A percentile compares a stretch with the other conserved stretches of the same genome.
phyloP scores from a whole-genome alignment of 2,888 invertebrate species.

The Pollenia angustigena region DNA sequence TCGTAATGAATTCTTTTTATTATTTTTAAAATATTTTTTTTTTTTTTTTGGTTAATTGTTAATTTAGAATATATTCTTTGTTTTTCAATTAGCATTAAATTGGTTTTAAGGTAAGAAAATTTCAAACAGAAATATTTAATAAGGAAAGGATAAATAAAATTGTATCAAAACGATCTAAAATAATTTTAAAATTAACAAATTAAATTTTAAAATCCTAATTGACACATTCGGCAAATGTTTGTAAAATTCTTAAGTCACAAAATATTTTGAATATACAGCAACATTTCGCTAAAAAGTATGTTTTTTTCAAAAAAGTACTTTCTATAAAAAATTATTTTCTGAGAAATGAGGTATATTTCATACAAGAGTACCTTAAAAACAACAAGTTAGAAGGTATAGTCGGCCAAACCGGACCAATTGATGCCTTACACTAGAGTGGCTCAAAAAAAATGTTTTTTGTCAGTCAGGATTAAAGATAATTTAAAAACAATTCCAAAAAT shows the following conservation, averaged over 20 bases:
- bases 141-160: not conserved
- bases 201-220: not conserved
- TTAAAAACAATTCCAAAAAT: too few species aligned
- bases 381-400: too few species aligned
- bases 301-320: not conserved
- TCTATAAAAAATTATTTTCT: not conserved
- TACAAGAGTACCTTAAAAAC: not conserved
- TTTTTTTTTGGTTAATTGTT: constrained; percentile 58
- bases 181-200: not conserved
- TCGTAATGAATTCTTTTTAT: constrained; percentile 35
- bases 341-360: not conserved
- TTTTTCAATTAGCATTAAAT: constrained; percentile 39
- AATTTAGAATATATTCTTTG: constrained; percentile 56
- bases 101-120: not conserved
- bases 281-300: not conserved
- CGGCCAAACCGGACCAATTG: too few species aligned
- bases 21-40: constrained; percentile 29
- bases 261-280: not conserved
- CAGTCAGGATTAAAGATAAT: too few species aligned
- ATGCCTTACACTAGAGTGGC: too few species aligned
- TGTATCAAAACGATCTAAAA: not conserved
- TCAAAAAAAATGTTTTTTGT: too few species aligned
- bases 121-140: not conserved
- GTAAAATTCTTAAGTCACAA: not conserved
- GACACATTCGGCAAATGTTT: not conserved